Base-by-base conservation (phyloP, 23 tunicate species). In the Ascidia mentula region DNA sequence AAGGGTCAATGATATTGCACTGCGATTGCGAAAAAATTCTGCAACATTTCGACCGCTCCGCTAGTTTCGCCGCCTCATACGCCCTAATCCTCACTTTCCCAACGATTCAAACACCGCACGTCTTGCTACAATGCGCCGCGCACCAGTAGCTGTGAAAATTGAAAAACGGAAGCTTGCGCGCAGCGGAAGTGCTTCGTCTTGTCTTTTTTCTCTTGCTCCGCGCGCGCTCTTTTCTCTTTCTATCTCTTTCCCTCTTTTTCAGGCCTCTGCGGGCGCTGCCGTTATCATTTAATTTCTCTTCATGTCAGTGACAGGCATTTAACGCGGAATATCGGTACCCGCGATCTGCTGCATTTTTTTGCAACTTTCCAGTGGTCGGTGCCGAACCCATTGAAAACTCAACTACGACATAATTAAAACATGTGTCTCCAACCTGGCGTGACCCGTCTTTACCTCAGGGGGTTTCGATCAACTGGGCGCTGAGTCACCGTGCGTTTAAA, bases 131-230 rank as follows among this genome's bases (percentile, higher is more conserved):
- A 53, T 53, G 13, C 7, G 65, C 12, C 65, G 13, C 38, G 69
- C 80, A 42, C 37, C 82, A 77, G 45, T 60, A 77, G 78, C 24
- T 85, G 74, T 59, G 84, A 42, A 78, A 26, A 34, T 59, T 31
- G 35, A 75, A 36, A 81, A 81, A 61, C 91, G 86, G 91, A 87
- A 87, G 86, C 82, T 32, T 39, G 78, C 80, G 85, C 85, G 65
- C 80, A 73, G 22, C 90, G 90, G 90, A 86, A 86, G 85, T 60
- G 80, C 83, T 78, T 59, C 90, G 83, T 84, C 85, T 70, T 46
- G 79, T 69, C 78, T 36, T 85, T 78, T 78, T 77, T 77, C 89
- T 38, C 79, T 35, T 32, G 40, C 79, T 35, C 46, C 22, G 38
- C 60, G 45, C 72, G 26, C 15, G 32, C 53, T 26, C 65, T 53